Conservation (phyloP, 2,797 vertebrate genomes). For the Brachymystax lenok region DNA sequence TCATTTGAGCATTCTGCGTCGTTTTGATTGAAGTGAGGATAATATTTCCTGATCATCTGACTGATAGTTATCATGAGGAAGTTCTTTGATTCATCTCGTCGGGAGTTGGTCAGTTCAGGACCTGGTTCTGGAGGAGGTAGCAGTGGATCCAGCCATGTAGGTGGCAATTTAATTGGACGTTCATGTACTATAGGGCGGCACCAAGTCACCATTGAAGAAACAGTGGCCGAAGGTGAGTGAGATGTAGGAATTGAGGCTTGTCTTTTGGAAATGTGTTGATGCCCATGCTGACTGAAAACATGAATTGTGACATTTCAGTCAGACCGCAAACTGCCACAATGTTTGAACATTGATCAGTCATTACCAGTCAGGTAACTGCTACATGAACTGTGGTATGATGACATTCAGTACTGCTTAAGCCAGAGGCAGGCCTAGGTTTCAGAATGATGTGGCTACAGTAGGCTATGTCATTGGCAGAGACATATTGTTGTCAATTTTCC, state of each 20-base stretch:
- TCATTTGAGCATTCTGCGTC: background rate
- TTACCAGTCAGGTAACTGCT: background rate
- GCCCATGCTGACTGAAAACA: background rate
- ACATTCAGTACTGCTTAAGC: no score
- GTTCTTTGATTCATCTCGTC: constrained; percentile 93
- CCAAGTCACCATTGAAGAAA: constrained; percentile 97
- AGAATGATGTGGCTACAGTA: background rate
- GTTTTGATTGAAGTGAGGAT: background rate
- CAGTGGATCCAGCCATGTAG: constrained; percentile 80
- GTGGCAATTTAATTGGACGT: constrained; percentile 92
- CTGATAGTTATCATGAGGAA: constrained; percentile 85
- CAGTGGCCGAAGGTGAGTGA: constrained; percentile 94
- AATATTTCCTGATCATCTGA: background rate
- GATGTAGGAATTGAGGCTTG: constrained; percentile 15
- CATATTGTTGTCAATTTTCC: no score
- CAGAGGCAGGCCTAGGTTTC: background rate
- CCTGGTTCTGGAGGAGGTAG: constrained; percentile 86
- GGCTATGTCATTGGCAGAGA: background rate
- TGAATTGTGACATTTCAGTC: background rate
- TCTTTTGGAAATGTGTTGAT: background rate
- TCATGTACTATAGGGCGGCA: constrained; percentile 89
- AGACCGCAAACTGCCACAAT: background rate
- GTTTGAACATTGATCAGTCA: background rate
- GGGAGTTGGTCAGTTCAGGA: constrained; percentile 92
- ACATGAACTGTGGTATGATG: background rate